Conservation (phyloP, 2,797 vertebrate species). For the Columba guinea region DNA sequence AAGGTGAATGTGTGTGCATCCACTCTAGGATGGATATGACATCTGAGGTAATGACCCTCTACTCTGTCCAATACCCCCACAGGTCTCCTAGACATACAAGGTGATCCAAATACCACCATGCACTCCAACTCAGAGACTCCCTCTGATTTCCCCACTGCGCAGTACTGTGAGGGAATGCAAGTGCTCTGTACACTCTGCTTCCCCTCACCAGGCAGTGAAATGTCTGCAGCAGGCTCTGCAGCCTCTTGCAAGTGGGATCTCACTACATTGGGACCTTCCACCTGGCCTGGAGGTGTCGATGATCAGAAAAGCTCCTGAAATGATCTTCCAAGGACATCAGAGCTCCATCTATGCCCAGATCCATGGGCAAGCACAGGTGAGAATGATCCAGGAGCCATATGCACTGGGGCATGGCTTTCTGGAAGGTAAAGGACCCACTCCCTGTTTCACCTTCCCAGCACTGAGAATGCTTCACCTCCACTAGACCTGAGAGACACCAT, state of each 20-base stretch:
- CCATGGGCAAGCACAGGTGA: neutral
- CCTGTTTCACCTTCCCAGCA: neutral
- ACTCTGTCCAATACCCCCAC: neutral
- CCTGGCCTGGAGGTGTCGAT: neutral
- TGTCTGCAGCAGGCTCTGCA: neutral
- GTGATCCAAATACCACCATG: neutral
- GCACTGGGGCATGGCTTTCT: neutral
- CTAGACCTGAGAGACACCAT: neutral
- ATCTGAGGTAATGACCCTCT: neutral
- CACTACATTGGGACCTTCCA: neutral
- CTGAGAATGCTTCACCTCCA: neutral
- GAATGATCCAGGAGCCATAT: neutral
- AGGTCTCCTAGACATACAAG: neutral
- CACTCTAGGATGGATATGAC: neutral
- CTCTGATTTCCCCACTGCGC: neutral
- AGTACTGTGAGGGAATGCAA: neutral
- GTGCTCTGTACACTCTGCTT: neutral
- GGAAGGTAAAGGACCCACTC: neutral
- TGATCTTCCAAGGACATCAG: neutral
- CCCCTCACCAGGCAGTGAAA: neutral
- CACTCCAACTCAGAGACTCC: neutral
- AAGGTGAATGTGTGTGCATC: conserved; percentile 2
- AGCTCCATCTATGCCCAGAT: neutral
- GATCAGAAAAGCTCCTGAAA: neutral
- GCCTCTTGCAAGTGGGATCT: neutral